Percentiles rank a stretch among this genome's conserved stretches.
Evolutionary conservation across 2,113 vertebrate species (phyloP).

Genomic region (Sitta europaea): DNA sequence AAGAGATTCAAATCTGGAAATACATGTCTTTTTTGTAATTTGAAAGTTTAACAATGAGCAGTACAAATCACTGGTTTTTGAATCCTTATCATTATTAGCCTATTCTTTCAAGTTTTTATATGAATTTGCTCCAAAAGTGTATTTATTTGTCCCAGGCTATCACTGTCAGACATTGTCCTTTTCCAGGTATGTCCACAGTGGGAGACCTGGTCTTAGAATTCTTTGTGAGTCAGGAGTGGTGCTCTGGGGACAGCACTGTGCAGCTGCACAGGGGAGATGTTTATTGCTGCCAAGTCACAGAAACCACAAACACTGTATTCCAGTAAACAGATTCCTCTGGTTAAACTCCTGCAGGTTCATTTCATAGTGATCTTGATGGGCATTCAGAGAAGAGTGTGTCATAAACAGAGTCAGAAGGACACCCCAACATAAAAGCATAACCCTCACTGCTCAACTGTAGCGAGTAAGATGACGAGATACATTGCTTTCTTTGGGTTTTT

Average conservation of each 20-base stretch:
- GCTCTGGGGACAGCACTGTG: not conserved
- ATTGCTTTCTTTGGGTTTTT: not conserved
- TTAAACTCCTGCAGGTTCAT: not conserved
- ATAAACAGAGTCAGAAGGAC: not conserved
- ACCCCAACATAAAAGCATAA: not conserved
- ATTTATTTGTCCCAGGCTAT: not conserved
- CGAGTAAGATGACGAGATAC: fast-evolving
- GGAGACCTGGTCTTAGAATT: not conserved
- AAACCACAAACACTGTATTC: not conserved
- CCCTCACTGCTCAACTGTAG: not conserved
- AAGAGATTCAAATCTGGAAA: not conserved
- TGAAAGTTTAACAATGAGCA: not conserved
- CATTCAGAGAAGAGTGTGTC: not conserved
- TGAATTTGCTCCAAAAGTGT: not conserved
- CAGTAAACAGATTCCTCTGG: not conserved
- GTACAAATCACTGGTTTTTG: not conserved
- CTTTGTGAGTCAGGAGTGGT: not conserved
- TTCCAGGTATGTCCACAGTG: not conserved
- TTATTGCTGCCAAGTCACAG: not conserved
- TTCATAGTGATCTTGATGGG: not conserved
- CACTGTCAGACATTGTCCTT: not conserved
- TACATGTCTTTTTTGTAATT: not conserved
- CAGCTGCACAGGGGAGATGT: not conserved
- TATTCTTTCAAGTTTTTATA: not conserved
- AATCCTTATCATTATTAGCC: not conserved